phyloP scores from a whole-genome alignment of 1,140 invertebrate species.

The Rhyacophila brunnea region DNA sequence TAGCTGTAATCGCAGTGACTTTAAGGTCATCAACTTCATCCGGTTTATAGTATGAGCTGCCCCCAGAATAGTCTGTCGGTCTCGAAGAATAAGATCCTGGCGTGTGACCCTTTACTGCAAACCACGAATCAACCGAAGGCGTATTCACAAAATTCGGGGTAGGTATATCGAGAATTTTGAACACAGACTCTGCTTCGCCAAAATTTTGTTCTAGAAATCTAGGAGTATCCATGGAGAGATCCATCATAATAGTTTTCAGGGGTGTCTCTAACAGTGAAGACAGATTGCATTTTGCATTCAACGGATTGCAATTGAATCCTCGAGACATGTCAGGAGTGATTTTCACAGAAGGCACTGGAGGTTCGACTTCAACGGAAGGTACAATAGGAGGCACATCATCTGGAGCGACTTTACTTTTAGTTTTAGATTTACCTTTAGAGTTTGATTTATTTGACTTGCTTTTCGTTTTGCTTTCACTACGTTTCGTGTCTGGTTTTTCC shows the following conservation, averaged over 20 bases:
- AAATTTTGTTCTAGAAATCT: conserved; percentile 25
- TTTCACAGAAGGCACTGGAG: conserved; percentile 15
- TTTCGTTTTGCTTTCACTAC: conserved; percentile 3
- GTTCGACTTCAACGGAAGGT: conserved; percentile 3
- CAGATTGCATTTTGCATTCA: conserved; percentile 25
- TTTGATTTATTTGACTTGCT: conserved; percentile 1
- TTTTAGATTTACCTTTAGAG: not conserved
- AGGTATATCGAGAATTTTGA: conserved; percentile 26
- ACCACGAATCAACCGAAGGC: not conserved
- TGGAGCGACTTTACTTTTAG: not conserved
- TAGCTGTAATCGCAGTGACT: not conserved
- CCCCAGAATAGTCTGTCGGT: conserved; percentile 28
- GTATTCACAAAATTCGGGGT: conserved; percentile 26
- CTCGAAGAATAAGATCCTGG: conserved; percentile 25
- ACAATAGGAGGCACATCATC: no score
- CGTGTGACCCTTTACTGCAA: conserved; percentile 11
- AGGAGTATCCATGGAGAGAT: conserved; percentile 28
- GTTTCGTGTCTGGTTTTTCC: not conserved
- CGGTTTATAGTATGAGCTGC: conserved; percentile 33
- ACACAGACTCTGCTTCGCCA: conserved; percentile 7
- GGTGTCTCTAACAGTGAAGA: conserved; percentile 27
- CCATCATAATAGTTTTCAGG: conserved; percentile 20
- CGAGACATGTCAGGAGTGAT: conserved; percentile 26
- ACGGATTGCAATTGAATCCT: conserved; percentile 13
- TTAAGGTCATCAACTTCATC: conserved; percentile 31